phyloP scores from a whole-genome alignment of 2,113 vertebrate genomes.

The Geococcyx californianus region DNA sequence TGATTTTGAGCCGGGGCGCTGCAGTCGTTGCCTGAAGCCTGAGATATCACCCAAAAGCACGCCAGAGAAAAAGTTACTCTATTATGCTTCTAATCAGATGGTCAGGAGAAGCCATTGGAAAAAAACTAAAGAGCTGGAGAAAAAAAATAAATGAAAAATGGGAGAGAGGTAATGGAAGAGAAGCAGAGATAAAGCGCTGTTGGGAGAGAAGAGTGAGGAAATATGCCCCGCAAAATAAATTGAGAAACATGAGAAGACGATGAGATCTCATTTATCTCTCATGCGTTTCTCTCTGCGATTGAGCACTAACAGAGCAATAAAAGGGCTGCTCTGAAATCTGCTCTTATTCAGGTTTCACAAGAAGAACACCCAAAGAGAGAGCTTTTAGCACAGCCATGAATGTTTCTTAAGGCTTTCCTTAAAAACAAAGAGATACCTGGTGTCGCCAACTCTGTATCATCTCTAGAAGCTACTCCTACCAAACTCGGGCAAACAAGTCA shows the following conservation, averaged over 20 bases:
- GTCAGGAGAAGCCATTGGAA: not conserved
- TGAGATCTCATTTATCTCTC: slow-evolving; percentile 43
- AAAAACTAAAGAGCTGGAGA: not conserved
- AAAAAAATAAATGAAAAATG: slow-evolving; percentile 1
- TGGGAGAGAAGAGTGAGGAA: slow-evolving; percentile 26
- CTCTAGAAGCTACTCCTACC: not conserved
- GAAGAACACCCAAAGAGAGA: not conserved
- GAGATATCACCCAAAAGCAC: not conserved
- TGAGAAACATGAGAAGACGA: slow-evolving; percentile 40
- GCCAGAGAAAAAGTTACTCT: not conserved
- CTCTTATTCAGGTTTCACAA: not conserved
- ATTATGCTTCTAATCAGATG: not conserved
- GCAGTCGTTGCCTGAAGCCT: not conserved
- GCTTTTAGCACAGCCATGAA: not conserved
- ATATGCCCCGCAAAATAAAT: slow-evolving; percentile 26
- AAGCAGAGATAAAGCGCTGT: slow-evolving; percentile 39
- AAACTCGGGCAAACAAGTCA: not conserved
- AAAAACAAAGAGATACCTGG: not conserved
- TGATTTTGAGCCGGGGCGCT: not conserved
- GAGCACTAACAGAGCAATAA: slow-evolving; percentile 43
- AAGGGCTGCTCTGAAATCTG: not conserved
- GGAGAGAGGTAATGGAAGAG: slow-evolving; percentile 20
- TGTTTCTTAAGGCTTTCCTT: not conserved
- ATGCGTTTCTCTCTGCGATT: not conserved
- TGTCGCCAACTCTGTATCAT: not conserved